Base-by-base conservation (phyloP, 2,888 invertebrate genomes). In the Neria commutata region DNA sequence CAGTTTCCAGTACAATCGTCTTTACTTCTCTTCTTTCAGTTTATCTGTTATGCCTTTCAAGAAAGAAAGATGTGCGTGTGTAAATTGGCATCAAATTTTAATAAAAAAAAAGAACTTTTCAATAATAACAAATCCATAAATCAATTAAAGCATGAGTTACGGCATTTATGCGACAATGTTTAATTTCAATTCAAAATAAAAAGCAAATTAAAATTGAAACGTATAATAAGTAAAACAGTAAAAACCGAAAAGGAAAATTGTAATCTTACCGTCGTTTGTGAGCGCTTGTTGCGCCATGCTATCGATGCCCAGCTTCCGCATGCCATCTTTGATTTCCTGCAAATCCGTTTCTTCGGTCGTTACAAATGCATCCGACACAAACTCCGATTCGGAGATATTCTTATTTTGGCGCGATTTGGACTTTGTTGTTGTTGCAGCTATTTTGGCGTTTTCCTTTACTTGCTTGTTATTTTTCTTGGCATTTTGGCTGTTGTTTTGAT, bases 291-390 rank as follows among this genome's bases (percentile, higher is more conserved):
- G 79, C 63, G 78, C 83, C 74, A 84, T 79, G 56, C 86, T 83
- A 72, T 86, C 85, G 76, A 88, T 85, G 68, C 88, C 88, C 67
- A 91, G 84, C 80, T 88, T 88, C 81, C 88, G 79, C 87, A 91
- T 89, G 73, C 89, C 90, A 75, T 90, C 88, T 74, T 88, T 87
- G 63, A 89, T 89, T 81, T 91, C 89, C 74, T 87, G 87, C 75
- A 89, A 83, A 77, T 89, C 89, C 71, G 85, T 85, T 69, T 84
- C 85, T 72, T 86, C 85, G 66, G 86, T 86, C 49, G 65, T 72
- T 19, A 24, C 86, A 82, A 89, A 88, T 74, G 87, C 86, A 81
- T 91, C 91, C 73, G 91, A 91, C 72, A 91, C 87, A 84, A 91
- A 91, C 82, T 91, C 91, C 75, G 88, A 87, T 77, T 84, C 83